Base-by-base conservation (phyloP, 2,113 vertebrate species). In the Poicephalus meyeri region DNA sequence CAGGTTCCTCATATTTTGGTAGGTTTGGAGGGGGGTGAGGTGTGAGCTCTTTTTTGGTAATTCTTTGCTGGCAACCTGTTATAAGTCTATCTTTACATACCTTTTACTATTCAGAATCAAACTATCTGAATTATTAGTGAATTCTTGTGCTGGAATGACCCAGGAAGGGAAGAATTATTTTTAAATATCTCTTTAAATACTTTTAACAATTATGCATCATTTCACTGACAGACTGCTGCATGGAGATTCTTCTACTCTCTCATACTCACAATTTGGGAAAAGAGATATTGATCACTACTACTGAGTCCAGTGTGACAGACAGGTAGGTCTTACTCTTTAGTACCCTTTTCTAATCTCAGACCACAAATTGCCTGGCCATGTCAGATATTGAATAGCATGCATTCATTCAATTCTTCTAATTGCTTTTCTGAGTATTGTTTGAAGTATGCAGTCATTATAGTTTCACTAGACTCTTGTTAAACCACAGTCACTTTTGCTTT, bases 361-460 rank as follows among this genome's bases (percentile, higher is more conserved):
- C 65, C 79, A 89, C 50, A 69, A 85, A 89, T 85, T 85, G 23
- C 61, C 29, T 10, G 42, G 13, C 26, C 39, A 63, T 63, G 49
- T 47, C 58, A 91, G 28, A 28, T 76, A 80, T 29, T 77, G 26
- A 94, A 88, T 42, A 58, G 19, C 20, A 41, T n/a, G 16, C 19
- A 58, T 66, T 82, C 31, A 44, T 82, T 91, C 74, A 85, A 41
- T 35, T 26, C n/a, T 89, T 86, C 44, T 92, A 80, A 91, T 91
- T 95, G n/a, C 56, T 91, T 95, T 89, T 72, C 28, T 33, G 85
- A 81, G 33, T 53, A 44, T 55, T 20, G 63, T 68, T 76, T 89
- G 35, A 95, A 73, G 20, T 25, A 81, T 42, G 68, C 18, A 41
- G 25, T 73, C 49, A 65, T 72, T 56, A 80, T 65, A 88, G 76